Conservation (phyloP, 2,888 invertebrate genomes). For the Phalera bucephala region DNA sequence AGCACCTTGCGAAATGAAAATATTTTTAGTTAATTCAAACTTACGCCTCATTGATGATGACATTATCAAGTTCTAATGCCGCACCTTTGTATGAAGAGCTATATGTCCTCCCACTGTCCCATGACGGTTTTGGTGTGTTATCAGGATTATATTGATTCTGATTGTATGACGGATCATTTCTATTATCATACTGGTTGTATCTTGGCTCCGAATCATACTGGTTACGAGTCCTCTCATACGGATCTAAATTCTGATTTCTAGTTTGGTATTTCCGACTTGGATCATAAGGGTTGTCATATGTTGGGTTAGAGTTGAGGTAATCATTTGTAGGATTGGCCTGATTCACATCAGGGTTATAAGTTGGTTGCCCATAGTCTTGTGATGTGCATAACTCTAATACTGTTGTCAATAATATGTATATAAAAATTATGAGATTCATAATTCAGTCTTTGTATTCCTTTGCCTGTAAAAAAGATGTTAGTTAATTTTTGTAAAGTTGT, state of each 20-base stretch:
- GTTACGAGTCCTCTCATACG: slow-evolving; percentile 43
- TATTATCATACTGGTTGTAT: slow-evolving; percentile 47
- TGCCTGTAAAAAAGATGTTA: slow-evolving; percentile 48
- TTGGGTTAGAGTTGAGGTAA: slow-evolving; percentile 52
- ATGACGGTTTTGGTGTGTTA: slow-evolving; percentile 52
- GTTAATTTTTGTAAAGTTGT: slow-evolving; percentile 1
- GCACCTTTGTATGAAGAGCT: slow-evolving; percentile 49
- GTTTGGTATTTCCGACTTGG: slow-evolving; percentile 51
- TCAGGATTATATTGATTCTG: slow-evolving; percentile 49
- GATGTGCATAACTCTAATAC: slow-evolving; percentile 50
- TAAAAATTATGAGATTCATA: slow-evolving; percentile 66
- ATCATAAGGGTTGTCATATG: slow-evolving; percentile 69
- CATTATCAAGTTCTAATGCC: slow-evolving; percentile 69
- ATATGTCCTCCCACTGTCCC: slow-evolving; percentile 57
- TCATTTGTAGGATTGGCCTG: slow-evolving; percentile 64
- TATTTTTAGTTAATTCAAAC: slow-evolving; percentile 30
- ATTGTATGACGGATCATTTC: slow-evolving; percentile 42
- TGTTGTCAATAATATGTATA: slow-evolving; percentile 39
- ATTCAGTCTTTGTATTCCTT: slow-evolving; percentile 56
- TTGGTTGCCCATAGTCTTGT: slow-evolving; percentile 64
- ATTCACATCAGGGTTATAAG: slow-evolving; percentile 58
- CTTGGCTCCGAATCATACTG: slow-evolving; percentile 19
- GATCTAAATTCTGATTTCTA: slow-evolving; percentile 42
- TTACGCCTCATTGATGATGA: slow-evolving; percentile 83
- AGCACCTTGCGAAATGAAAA: too few relatives aligned